phyloP scores from a whole-genome alignment of 2,797 vertebrate genomes.

The Lutjanus argentimaculatus region DNA sequence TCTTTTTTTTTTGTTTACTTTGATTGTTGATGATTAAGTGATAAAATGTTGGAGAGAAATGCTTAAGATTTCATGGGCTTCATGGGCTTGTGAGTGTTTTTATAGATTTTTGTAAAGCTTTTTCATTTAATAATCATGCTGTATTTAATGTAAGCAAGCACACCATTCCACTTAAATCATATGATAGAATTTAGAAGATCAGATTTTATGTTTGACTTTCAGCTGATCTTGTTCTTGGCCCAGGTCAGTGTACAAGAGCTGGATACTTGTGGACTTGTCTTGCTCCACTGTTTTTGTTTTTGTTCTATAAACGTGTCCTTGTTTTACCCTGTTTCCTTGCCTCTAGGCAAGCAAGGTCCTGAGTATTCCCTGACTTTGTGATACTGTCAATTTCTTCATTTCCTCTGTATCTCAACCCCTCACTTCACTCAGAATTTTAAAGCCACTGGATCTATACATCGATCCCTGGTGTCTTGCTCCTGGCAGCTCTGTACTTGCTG shows the following conservation, averaged over 20 bases:
- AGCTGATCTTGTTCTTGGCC: constrained; percentile 1
- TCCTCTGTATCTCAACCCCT: constrained; percentile 11
- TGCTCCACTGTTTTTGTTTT: not conserved
- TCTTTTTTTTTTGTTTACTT: not conserved
- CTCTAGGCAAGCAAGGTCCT: not conserved
- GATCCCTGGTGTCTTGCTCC: constrained; percentile 31
- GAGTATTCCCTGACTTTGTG: not conserved
- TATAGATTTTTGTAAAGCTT: too few species aligned
- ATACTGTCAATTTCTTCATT: constrained; percentile 13
- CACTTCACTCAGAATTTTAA: constrained; percentile 29
- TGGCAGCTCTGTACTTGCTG: constrained; percentile 19
- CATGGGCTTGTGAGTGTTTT: too few species aligned
- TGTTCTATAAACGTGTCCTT: not conserved
- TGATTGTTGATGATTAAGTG: not conserved
- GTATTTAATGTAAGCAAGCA: too few species aligned
- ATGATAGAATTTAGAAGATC: not conserved
- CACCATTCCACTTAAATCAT: too few species aligned
- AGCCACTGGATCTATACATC: constrained; percentile 48
- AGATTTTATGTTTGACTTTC: not conserved
- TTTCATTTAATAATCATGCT: too few species aligned
- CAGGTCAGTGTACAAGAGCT: not conserved
- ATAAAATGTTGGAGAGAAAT: not conserved
- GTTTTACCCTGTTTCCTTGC: not conserved
- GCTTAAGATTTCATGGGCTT: not conserved
- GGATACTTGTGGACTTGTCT: not conserved